phyloP scores from a whole-genome alignment of 2,888 invertebrate genomes.

The Mylabris sibirica region DNA sequence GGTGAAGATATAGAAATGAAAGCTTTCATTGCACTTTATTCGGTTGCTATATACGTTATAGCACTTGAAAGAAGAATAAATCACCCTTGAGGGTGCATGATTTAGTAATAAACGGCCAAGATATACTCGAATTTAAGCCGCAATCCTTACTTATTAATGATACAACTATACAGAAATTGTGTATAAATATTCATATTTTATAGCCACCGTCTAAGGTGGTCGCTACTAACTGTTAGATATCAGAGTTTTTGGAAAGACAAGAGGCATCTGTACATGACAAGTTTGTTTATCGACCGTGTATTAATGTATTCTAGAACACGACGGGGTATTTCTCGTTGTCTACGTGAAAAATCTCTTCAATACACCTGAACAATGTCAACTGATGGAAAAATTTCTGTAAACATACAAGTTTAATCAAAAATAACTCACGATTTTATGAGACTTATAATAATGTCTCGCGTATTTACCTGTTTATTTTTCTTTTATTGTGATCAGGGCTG shows the following conservation, averaged over 20 bases:
- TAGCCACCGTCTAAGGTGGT: not conserved
- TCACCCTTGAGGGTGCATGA: too few relatives aligned
- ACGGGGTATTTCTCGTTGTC: conserved; percentile 4
- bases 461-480: not conserved
- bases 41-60: too few relatives aligned
- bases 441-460: too few relatives aligned
- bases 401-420: not conserved
- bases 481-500: not conserved
- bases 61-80: too few relatives aligned
- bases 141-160: too few relatives aligned
- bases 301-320: conserved; percentile 11
- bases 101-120: too few relatives aligned
- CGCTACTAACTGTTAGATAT: not conserved
- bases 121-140: too few relatives aligned
- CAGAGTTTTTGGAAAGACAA: not conserved
- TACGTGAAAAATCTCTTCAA: not conserved
- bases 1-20: too few relatives aligned
- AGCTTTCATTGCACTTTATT: too few relatives aligned
- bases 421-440: too few relatives aligned
- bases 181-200: too few relatives aligned
- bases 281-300: not conserved
- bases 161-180: too few relatives aligned
- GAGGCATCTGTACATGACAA: not conserved
- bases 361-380: not conserved
- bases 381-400: not conserved